phyloP scores from a whole-genome alignment of 2,888 invertebrate species.

The Aromia moschata region DNA sequence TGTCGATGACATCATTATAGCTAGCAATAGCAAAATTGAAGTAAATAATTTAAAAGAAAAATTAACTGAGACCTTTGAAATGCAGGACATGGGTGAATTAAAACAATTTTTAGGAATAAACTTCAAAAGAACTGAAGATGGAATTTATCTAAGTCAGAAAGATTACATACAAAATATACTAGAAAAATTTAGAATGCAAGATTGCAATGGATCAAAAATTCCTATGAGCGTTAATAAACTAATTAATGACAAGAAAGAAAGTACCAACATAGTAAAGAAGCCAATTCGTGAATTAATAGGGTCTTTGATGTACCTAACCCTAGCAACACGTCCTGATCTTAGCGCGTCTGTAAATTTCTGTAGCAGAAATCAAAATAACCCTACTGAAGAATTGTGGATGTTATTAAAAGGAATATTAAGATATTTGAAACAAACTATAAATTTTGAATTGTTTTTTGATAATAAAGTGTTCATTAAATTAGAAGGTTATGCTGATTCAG shows the following conservation, averaged over 20 bases:
- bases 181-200: constrained; percentile 26
- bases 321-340: constrained; percentile 37
- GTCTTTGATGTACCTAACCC: constrained; percentile 35
- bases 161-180: constrained; percentile 23
- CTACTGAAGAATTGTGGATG: constrained; percentile 31
- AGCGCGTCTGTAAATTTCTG: too few species aligned
- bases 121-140: constrained; percentile 22
- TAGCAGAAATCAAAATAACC: too few species aligned
- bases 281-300: constrained; percentile 37
- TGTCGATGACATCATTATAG: constrained; percentile 37
- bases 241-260: constrained; percentile 23
- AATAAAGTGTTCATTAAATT: not conserved
- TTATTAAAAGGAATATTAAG: constrained; percentile 31
- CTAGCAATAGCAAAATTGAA: constrained; percentile 20
- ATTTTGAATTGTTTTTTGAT: not conserved
- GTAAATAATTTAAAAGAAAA: constrained; percentile 30
- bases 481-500: not conserved
- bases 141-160: constrained; percentile 23
- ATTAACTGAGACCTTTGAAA: constrained; percentile 14
- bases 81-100: constrained; percentile 34
- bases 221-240: constrained; percentile 34
- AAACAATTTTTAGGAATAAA: constrained; percentile 29
- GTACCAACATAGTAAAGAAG: constrained; percentile 17
- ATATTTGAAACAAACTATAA: constrained; percentile 31
- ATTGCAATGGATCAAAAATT: constrained; percentile 21